Base-by-base conservation (phyloP, 2,113 vertebrate species). In the Grammomys dolichurus region DNA sequence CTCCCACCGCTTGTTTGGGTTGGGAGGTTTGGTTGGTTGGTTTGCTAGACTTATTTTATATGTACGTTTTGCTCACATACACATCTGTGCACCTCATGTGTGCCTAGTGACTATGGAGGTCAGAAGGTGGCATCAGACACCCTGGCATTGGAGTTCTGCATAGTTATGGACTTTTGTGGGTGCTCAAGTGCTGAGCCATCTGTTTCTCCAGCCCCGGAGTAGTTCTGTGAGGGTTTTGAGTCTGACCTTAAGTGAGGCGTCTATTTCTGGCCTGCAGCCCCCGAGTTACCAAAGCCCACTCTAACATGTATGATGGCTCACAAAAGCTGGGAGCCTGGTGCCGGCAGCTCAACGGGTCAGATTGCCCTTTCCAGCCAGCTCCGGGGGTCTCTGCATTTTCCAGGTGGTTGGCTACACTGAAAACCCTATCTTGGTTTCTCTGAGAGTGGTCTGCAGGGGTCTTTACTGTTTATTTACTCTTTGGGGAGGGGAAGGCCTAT, bases 151-250 rank as follows among this genome's bases (percentile, higher is more conserved):
- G 48, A 54, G 48, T 54, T 33, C 48, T 51, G 76, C 16, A 19
- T 10, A 78, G 16, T 20, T 54, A 80, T 54, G 48, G 31, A 17
- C 7, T 4, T 20, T 3, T 2, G 48, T 5, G 14, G 31, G 48
- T 31, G 76, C 31, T 54, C 16, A 36, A 5, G 48, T 54, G 48
- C 31, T 56, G 51, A 54, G 12, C 8, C 51, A 36, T 80, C 31
- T 36, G 67, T 36, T 51, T 56, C 51, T 54, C 31, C 48, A 56
- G 17, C n/a, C 17, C 31, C 8, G 1, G 8, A n/a, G 76, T 98
- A 98, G 17, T 33, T 97, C 36, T 48, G 94, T n/a, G 97, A 99
- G 48, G 98, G 98, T 67, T 98, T 99, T 96, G 51, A 95, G 97
- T 60, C 0, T 31, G 20, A 84, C n/a, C 81, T 95, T 94, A 77